These are phyloP conservation scores for Agrotis ipsilon DNA, from an alignment of 2,888 invertebrate species.

Conservation along the genomic window DNA sequence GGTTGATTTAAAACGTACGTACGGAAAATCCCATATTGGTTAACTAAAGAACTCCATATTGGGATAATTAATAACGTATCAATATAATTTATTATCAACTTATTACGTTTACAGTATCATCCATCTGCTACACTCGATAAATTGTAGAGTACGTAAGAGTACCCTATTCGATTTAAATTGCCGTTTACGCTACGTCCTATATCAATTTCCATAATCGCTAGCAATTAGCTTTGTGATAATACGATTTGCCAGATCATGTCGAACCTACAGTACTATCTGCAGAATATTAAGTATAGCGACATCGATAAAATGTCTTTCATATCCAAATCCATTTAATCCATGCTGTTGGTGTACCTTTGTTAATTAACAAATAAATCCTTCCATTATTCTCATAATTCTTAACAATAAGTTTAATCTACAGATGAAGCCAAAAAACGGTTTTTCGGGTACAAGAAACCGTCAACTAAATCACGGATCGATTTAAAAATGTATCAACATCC, in stretches of 20 bases:
- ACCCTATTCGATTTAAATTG: slow-evolving; percentile 17
- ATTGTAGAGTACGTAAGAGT: neutral
- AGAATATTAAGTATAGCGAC: slow-evolving; percentile 19
- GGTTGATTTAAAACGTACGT: neutral
- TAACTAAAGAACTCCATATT: neutral
- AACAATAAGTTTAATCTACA: slow-evolving; percentile 1
- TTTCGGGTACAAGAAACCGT: neutral
- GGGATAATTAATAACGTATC: neutral
- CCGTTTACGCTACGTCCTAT: slow-evolving; percentile 9
- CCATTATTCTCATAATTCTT: neutral
- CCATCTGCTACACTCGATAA: neutral
- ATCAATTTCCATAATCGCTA: slow-evolving; percentile 35
- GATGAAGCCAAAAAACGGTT: neutral
- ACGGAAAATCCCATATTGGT: neutral
- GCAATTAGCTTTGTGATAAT: slow-evolving; percentile 26
- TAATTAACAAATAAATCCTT: too few species aligned
- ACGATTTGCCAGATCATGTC: slow-evolving; percentile 30
- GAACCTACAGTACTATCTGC: slow-evolving; percentile 17
- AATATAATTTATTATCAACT: slow-evolving; percentile 10
- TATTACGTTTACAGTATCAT: slow-evolving; percentile 2
- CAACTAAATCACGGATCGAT: slow-evolving; percentile 30
- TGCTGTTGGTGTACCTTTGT: too few species aligned
- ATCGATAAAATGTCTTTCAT: slow-evolving; percentile 24
- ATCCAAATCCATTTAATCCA: slow-evolving; percentile 19
- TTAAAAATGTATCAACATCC: slow-evolving; percentile 60